Evolutionary conservation across 2,888 invertebrate species (phyloP).

Genomic region (Tanytarsus gracilentus): DNA sequence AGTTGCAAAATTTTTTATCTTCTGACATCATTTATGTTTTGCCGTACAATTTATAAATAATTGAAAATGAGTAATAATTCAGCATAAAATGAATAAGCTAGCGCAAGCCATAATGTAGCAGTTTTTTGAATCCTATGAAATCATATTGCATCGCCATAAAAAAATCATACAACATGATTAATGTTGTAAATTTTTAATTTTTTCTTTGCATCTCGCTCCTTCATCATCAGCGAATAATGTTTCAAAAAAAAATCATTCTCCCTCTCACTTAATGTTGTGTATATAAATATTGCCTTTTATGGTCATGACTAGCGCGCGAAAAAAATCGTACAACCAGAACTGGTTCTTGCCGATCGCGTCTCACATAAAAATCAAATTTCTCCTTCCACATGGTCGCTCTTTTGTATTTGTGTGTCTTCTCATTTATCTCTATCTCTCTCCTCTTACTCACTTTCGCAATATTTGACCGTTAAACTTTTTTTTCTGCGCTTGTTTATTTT

Average conservation of each 20-base stretch:
- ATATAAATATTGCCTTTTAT: constrained; percentile 8
- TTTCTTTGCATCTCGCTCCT: not conserved
- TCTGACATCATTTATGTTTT: too few relatives aligned
- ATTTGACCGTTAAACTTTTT: constrained; percentile 26
- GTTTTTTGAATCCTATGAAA: not conserved
- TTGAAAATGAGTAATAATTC: not conserved
- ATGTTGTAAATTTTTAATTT: not conserved
- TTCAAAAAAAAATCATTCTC: too few relatives aligned
- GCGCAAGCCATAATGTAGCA: not conserved
- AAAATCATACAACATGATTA: not conserved
- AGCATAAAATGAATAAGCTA: not conserved
- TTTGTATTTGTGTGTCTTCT: too few relatives aligned
- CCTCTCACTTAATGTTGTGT: not conserved
- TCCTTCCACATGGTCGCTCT: not conserved
- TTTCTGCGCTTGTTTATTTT: not conserved
- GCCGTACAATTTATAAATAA: not conserved
- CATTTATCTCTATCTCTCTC: not conserved
- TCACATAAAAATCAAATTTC: not conserved
- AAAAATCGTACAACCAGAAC: too few relatives aligned
- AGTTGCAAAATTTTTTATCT: too few relatives aligned
- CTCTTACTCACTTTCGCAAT: constrained; percentile 22
- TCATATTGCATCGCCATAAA: constrained; percentile 14
- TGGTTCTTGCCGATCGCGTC: too few relatives aligned
- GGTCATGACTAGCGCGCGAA: constrained; percentile 1
- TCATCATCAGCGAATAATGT: too few relatives aligned